Evolutionary conservation across 2,113 vertebrate genomes (phyloP), one percentile per base, ranked within the genome.

Genomic region (Neodontobutis hainanensis): DNA sequence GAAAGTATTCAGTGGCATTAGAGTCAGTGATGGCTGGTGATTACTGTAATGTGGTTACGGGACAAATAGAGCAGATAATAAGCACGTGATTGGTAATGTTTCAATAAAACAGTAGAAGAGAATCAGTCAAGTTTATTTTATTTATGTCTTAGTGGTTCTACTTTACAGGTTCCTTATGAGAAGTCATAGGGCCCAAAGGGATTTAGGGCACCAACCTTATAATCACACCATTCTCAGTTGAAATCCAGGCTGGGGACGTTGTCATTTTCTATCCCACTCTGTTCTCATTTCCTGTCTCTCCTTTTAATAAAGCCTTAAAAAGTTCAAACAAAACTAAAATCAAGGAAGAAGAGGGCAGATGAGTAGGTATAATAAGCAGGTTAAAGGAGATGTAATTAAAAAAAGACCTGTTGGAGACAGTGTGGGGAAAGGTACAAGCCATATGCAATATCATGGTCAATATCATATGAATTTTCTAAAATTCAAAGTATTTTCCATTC

Each of bases 1-100:
- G 47, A 70, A 15, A 48, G 45, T 42, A 32, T 55, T 64, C 4
- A 46, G n/a, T 73, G 15, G 60, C 38, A 34, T 16, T 53, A 71
- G 15, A 65, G 27, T 32, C 11, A 78, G 14, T 35, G 44, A 66
- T 52, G 43, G 66, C 48, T 73, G 11, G 11, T 59, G 47, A 59
- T 53, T 45, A 2, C 68, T 78, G 59, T 43, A 43, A 46, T 61
- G 35, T 35, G 36, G 46, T 75, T 40, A 44, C 61, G 59, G 61
- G 53, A 68, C 55, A 70, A 27, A 35, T 5, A 6, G 8, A 46
- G 32, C 11, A 65, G 19, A 56, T 61, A 57, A 67, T 61, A 11
- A 50, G 36, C 65, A 43, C 15, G 35, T 42, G 48, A 55, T 53
- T 7, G 6, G 38, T 49, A 49, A 27, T 52, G 19, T 43, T 38